These are phyloP conservation scores for Creontiades dilutus DNA, from an alignment of 2,888 invertebrate species.

Conservation along the genomic window DNA sequence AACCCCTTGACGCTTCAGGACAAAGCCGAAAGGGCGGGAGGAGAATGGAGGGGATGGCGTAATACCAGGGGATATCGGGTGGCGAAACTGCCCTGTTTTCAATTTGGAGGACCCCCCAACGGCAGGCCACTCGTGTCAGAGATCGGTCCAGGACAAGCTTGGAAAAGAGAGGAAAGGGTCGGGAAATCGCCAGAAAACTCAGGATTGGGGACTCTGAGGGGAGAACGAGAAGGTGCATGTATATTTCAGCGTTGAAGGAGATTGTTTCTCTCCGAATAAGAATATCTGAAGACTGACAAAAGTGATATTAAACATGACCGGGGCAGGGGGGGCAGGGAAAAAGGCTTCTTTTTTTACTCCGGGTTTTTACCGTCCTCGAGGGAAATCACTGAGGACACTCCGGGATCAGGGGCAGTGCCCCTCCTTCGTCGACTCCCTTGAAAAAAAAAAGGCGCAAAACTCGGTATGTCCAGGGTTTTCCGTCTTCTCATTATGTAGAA, in stretches of 20 bases:
- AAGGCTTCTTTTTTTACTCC: slow-evolving; percentile 58
- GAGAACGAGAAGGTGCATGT: slow-evolving; percentile 62
- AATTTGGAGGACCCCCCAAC: slow-evolving; percentile 71
- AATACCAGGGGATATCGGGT: slow-evolving; percentile 70
- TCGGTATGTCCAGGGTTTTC: slow-evolving; percentile 44
- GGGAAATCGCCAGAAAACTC: slow-evolving; percentile 43
- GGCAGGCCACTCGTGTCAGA: slow-evolving; percentile 62
- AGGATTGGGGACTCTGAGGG: slow-evolving; percentile 29
- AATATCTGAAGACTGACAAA: slow-evolving; percentile 75
- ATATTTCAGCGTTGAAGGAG: slow-evolving; percentile 74
- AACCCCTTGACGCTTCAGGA: not conserved
- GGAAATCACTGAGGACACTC: slow-evolving; percentile 76
- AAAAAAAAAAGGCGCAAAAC: slow-evolving; percentile 57
- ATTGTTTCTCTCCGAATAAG: slow-evolving; percentile 74
- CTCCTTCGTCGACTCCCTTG: slow-evolving; percentile 72
- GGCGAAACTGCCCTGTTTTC: slow-evolving; percentile 73
- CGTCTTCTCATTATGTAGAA: slow-evolving; percentile 65
- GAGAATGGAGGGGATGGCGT: slow-evolving; percentile 50
- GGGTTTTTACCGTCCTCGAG: slow-evolving; percentile 75
- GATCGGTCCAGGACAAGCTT: not conserved
- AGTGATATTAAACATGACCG: slow-evolving; percentile 75
- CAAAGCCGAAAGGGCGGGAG: not conserved
- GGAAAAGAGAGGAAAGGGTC: slow-evolving; percentile 24
- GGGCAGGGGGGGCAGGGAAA: slow-evolving; percentile 33
- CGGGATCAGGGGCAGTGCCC: slow-evolving; percentile 69